Conservation (phyloP, 2,797 vertebrate genomes). For the Macropodus opercularis region DNA sequence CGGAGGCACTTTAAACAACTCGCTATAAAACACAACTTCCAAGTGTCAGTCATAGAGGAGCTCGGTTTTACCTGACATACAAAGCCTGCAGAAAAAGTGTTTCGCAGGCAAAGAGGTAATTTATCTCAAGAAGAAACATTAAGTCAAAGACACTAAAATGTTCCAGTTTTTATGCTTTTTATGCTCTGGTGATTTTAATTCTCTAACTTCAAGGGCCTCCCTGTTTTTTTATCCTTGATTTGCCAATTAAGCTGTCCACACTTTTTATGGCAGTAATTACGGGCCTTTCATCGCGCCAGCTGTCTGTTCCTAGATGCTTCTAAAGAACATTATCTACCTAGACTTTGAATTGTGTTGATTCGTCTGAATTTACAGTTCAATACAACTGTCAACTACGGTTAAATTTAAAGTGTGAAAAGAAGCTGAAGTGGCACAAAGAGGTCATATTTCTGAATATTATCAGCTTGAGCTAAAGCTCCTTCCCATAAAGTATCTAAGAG, state of each 20-base stretch:
- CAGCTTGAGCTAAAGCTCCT: neutral
- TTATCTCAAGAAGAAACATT: conserved; percentile 25
- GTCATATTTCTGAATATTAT: neutral
- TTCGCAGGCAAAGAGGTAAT: neutral
- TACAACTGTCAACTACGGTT: conserved; percentile 3
- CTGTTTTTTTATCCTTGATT: conserved; percentile 72
- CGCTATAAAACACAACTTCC: conserved; percentile 12
- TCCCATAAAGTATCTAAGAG: neutral
- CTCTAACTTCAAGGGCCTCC: conserved; percentile 43
- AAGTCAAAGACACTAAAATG: conserved; percentile 2
- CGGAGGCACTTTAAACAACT: conserved; percentile 23
- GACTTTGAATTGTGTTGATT: conserved; percentile 38
- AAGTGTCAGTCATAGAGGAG: neutral
- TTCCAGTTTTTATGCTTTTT: conserved; percentile 29
- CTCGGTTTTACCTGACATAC: neutral
- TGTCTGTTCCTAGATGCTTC: conserved; percentile 54
- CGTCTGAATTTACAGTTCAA: conserved; percentile 21
- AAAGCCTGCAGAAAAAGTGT: neutral
- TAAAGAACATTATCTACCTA: conserved; percentile 35
- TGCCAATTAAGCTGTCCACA: conserved; percentile 73
- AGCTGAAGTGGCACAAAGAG: neutral
- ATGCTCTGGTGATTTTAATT: conserved; percentile 43
- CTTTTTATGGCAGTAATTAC: conserved; percentile 72
- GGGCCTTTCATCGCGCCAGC: conserved; percentile 67
- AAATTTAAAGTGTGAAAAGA: conserved; percentile 3